Base-by-base conservation (phyloP, 2,113 vertebrate genomes). In the Gnathonemus longibarbis region DNA sequence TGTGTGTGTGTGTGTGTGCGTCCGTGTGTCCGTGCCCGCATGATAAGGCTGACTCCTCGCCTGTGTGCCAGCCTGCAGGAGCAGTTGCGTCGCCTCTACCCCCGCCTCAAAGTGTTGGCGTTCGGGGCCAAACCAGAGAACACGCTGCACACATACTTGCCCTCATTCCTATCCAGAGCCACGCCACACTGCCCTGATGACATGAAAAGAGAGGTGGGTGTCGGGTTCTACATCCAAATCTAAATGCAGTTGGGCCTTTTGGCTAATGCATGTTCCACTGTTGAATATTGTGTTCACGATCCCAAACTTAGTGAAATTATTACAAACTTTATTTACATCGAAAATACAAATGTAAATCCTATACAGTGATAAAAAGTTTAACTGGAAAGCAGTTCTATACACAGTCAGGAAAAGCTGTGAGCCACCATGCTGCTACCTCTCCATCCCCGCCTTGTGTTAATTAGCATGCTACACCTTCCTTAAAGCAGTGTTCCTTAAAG, bases 81-180 rank as follows among this genome's bases (percentile, higher is more conserved):
- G 91, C 97, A 98, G 96, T 95, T 99, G 62, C 96, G 96, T 56
- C 96, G 94, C 21, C 95, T 99, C 88, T 99, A 98, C 91, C 98
- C 98, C 0, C 95, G 97, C 21, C 95, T 99, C 70, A 99, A 99
- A 93, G 97, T 96, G 21, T 95, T 99, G 84, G 98, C 98, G 0
- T 97, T 98, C 0, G 98, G 98, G 0, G 97, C 97, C 0, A 98
- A 96, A 91, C 98, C 97, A 0, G 98, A 99, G 93, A 94, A 94
- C 0, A 94, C 94, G 0, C 93, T 99, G 31, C 98, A 99, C 93
- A 97, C 96, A 5, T 99, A 97, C 94, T 98, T 99, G 94, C 98
- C 98, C 0, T 99, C 98, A 5, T 99, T 99, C 93, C 95, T 99
- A 58, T 99, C 98, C 89, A 95, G 98, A 88, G 97, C 97, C 5